A percentile compares a stretch with the other conserved stretches of the same genome.
phyloP scores from a whole-genome alignment of 2,113 vertebrate species.

The Protobothrops flavoviridis region DNA sequence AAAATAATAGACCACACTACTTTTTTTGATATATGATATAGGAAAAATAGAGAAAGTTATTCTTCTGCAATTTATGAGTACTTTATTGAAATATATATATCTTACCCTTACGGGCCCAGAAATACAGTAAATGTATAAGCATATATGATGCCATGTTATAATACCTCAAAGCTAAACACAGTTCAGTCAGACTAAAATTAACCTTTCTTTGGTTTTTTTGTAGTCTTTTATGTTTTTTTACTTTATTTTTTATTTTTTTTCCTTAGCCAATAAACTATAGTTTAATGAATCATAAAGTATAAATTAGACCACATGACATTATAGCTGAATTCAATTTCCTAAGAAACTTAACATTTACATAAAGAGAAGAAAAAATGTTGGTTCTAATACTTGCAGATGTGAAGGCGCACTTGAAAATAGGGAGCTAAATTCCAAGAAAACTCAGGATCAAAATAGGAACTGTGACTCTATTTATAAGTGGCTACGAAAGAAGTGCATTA shows the following conservation, averaged over 20 bases:
- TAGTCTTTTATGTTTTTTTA: background rate
- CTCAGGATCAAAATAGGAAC: background rate
- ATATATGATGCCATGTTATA: background rate
- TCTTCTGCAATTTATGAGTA: background rate
- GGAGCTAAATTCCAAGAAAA: background rate
- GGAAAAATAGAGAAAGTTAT: background rate
- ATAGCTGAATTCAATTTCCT: background rate
- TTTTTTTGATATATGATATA: slow-evolving; percentile 1
- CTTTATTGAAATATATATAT: background rate
- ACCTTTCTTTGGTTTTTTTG: background rate
- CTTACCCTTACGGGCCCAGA: background rate
- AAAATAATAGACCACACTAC: background rate
- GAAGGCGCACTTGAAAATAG: background rate
- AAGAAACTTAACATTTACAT: background rate
- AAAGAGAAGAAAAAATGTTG: background rate
- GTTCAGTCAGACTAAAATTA: background rate
- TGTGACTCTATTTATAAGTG: background rate
- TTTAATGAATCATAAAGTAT: background rate
- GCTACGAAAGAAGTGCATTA: background rate
- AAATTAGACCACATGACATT: background rate
- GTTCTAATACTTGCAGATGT: background rate
- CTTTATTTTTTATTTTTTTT: background rate
- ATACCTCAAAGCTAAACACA: background rate
- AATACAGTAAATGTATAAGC: background rate
- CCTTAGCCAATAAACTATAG: background rate